Evolutionary conservation across 2,113 vertebrate genomes (phyloP).

Genomic region (Crotalus viridis): DNA sequence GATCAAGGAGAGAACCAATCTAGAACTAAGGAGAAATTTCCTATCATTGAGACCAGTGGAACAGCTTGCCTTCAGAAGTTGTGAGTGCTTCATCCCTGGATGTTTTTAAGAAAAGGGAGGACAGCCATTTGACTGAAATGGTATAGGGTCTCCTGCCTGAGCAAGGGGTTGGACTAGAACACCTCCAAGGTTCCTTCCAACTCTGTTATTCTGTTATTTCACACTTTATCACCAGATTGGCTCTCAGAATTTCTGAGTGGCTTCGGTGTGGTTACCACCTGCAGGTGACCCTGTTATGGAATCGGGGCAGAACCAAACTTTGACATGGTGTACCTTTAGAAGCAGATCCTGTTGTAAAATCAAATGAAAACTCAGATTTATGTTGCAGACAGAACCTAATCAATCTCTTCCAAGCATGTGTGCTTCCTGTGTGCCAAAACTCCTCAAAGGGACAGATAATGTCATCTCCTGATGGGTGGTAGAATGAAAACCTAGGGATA

Average conservation of each 20-base stretch:
- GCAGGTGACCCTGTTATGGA: not conserved
- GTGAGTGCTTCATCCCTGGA: not conserved
- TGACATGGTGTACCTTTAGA: not conserved
- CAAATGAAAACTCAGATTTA: not conserved
- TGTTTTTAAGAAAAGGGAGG: no score
- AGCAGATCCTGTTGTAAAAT: not conserved
- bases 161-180: not conserved
- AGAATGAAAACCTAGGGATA: not conserved
- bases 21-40: not conserved
- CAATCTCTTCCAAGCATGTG: slow-evolving; percentile 2
- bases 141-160: not conserved
- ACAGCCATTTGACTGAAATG: not conserved
- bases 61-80: not conserved
- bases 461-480: slow-evolving; percentile 28
- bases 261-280: not conserved
- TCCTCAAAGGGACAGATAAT: not conserved
- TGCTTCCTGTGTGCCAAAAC: not conserved
- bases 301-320: not conserved
- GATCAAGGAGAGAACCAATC: not conserved
- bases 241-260: not conserved
- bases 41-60: not conserved
- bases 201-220: not conserved
- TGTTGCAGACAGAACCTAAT: slow-evolving; percentile 5
- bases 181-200: not conserved
- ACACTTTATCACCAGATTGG: not conserved